Evolutionary conservation across 1,140 invertebrate species (phyloP).

Genomic region (Colletes gigas): DNA sequence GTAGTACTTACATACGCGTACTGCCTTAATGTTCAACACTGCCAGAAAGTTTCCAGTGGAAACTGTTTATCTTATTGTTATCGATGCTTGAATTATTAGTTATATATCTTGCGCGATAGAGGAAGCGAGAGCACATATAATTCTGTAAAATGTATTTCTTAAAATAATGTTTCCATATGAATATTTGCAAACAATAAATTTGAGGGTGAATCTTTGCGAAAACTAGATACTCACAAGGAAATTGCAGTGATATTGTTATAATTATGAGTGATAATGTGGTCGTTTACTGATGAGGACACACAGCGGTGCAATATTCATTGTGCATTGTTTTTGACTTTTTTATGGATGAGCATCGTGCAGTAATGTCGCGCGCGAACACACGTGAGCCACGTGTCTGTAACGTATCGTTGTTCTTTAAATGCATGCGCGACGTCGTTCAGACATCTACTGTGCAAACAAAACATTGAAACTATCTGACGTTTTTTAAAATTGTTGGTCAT

Average conservation of each 20-base stretch:
- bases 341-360: background rate
- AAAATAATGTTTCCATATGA: background rate
- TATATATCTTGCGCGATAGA: background rate
- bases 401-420: constrained; percentile 18
- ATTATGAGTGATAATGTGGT: background rate
- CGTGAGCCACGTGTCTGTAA: constrained; percentile 46
- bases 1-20: too few relatives aligned
- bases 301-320: too few relatives aligned
- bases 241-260: background rate
- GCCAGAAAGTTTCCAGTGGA: background rate
- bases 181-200: too few relatives aligned
- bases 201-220: too few relatives aligned
- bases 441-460: background rate
- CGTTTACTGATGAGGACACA: background rate
- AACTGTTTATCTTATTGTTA: background rate
- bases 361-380: constrained; percentile 4
- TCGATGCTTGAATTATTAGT: too few relatives aligned
- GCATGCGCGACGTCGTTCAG: constrained; percentile 10
- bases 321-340: background rate
- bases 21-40: background rate
- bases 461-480: background rate
- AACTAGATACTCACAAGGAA: too few relatives aligned
- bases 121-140: background rate
- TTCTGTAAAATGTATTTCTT: background rate
- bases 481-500: background rate